These are phyloP conservation scores for Microhierax caerulescens DNA, from an alignment of 2,797 vertebrate genomes.

Conservation along the genomic window DNA sequence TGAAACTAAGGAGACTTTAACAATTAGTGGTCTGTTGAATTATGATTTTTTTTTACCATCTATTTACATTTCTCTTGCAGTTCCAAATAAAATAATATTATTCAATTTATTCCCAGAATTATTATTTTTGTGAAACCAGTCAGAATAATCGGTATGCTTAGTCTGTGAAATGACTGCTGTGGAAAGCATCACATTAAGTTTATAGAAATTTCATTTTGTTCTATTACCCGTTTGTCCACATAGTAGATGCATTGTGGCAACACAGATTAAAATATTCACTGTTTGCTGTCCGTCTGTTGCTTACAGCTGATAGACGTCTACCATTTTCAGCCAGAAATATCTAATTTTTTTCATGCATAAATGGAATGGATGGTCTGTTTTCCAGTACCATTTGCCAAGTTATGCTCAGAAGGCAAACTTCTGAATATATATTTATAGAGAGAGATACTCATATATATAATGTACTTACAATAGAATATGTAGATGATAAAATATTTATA, in stretches of 20 bases:
- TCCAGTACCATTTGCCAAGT: background rate
- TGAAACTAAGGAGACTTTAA: background rate
- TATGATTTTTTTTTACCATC: background rate
- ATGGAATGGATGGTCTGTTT: background rate
- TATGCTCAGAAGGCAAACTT: background rate
- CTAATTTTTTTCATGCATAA: background rate
- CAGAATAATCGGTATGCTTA: background rate
- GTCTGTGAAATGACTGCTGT: background rate
- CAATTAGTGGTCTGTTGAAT: background rate
- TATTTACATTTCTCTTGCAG: background rate
- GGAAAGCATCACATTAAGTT: background rate
- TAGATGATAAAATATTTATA: background rate
- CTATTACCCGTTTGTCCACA: background rate
- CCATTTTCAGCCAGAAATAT: background rate
- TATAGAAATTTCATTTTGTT: background rate
- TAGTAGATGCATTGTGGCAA: background rate
- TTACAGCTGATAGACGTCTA: background rate
- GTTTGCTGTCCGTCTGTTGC: background rate
- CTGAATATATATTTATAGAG: background rate
- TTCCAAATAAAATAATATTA: background rate
- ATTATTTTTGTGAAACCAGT: background rate
- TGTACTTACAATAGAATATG: background rate
- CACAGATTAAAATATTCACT: background rate
- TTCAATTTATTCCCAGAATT: background rate
- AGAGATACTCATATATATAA: background rate